A percentile compares a stretch with the other conserved stretches of the same genome.
Evolutionary conservation across 2,797 vertebrate species (phyloP).

Genomic region (Miichthys miiuy): DNA sequence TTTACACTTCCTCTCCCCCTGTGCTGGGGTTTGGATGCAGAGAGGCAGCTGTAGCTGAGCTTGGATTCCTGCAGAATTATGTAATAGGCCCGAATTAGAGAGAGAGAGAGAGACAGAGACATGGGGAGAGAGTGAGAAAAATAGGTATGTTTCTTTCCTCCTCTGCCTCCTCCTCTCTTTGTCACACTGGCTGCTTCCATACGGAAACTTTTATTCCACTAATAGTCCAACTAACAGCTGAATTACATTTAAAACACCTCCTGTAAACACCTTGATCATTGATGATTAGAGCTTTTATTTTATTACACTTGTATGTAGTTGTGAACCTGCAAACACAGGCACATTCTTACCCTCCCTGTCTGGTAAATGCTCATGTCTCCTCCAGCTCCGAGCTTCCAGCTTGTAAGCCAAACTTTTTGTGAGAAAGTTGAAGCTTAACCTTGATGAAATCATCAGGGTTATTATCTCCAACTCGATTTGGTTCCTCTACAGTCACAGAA

Average conservation of each 20-base stretch:
- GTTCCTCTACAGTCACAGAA: not conserved
- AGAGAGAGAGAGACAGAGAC: not conserved
- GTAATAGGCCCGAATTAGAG: constrained; percentile 58
- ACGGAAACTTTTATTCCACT: not conserved
- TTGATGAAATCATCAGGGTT: not conserved
- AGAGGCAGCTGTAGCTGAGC: constrained; percentile 51
- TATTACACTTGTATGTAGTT: not conserved
- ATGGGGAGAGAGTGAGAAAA: constrained; percentile 4
- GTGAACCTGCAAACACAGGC: not conserved
- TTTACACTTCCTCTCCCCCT: constrained; percentile 30
- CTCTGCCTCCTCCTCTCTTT: not conserved
- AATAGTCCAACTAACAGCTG: not conserved
- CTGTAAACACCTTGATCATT: constrained; percentile 1
- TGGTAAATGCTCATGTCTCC: not conserved
- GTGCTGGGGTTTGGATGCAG: constrained; percentile 39
- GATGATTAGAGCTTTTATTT: not conserved
- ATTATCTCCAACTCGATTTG: not conserved
- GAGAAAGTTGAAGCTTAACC: not conserved
- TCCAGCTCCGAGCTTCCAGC: not conserved
- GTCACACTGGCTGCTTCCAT: not conserved
- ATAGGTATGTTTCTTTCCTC: constrained; percentile 11
- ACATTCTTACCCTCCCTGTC: not conserved
- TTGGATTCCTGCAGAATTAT: constrained; percentile 72
- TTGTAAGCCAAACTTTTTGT: not conserved
- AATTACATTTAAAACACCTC: not conserved